phyloP scores from a whole-genome alignment of 2,113 vertebrate species.

The Lepisosteus osseus region DNA sequence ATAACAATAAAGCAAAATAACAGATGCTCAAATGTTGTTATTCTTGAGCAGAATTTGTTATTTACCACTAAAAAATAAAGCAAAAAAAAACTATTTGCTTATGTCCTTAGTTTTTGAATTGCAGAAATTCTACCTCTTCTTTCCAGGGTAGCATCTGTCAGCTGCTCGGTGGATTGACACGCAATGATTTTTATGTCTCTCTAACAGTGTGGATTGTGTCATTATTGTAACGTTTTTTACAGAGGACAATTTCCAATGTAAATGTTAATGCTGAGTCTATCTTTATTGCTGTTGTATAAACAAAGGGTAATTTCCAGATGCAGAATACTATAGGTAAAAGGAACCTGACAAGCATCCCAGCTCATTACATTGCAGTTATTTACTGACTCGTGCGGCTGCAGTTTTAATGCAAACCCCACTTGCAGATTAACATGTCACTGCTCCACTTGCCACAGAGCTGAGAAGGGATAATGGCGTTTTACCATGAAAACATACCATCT shows the following conservation, averaged over 20 bases:
- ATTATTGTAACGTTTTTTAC: slow-evolving; percentile 1
- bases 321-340: slow-evolving; percentile 45
- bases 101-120: neutral
- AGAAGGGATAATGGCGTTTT: slow-evolving; percentile 46
- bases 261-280: slow-evolving; percentile 30
- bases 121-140: neutral
- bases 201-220: neutral
- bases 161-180: neutral
- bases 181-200: neutral
- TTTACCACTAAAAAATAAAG: neutral
- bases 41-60: neutral
- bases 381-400: slow-evolving; percentile 45
- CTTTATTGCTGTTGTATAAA: slow-evolving; percentile 33
- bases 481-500: slow-evolving; percentile 43
- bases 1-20: slow-evolving; percentile 8
- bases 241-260: slow-evolving; percentile 8
- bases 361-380: slow-evolving; percentile 53
- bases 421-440: slow-evolving; percentile 38
- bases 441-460: neutral
- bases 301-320: slow-evolving; percentile 50
- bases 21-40: neutral
- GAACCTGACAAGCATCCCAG: slow-evolving; percentile 63
- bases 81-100: neutral
- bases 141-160: neutral
- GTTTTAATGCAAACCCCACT: slow-evolving; percentile 39